Evolutionary conservation across 1,140 invertebrate genomes (phyloP).

Genomic region (Capitella teleta): DNA sequence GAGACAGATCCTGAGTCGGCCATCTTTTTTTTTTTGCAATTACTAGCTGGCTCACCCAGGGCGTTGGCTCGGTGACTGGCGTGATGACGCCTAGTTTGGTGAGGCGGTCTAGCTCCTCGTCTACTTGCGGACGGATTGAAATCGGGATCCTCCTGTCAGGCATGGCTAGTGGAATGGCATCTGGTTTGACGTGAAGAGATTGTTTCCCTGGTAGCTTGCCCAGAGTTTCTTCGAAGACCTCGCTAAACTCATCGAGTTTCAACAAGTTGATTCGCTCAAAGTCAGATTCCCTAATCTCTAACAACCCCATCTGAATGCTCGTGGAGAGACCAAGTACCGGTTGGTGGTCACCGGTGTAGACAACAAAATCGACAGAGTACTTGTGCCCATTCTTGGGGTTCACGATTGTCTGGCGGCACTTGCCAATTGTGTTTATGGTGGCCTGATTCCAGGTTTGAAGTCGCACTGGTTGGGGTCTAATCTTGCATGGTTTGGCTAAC

Average conservation of each 20-base stretch:
- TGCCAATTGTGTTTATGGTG: too few species aligned
- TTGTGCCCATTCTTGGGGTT: slow-evolving; percentile 2
- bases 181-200: slow-evolving; percentile 8
- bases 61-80: slow-evolving; percentile 16
- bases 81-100: slow-evolving; percentile 11
- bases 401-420: too few species aligned
- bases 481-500: too few species aligned
- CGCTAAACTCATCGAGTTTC: background rate
- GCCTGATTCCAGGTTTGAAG: too few species aligned
- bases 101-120: slow-evolving; percentile 13
- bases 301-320: background rate
- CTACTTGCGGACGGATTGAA: slow-evolving; percentile 7
- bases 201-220: slow-evolving; percentile 2
- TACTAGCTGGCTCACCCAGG: slow-evolving; percentile 17
- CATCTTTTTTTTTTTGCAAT: slow-evolving; percentile 16
- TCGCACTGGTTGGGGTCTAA: too few species aligned
- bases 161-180: slow-evolving; percentile 8
- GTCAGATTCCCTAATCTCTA: background rate
- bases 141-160: slow-evolving; percentile 10
- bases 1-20: slow-evolving; percentile 16
- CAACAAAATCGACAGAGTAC: slow-evolving; percentile 2
- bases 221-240: slow-evolving; percentile 6
- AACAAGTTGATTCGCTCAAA: background rate
- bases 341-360: background rate
- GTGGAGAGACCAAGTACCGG: background rate